Evolutionary conservation across 2,797 vertebrate genomes (phyloP), one percentile per base, ranked within the genome.

Genomic region (Sphenopsis melanotis): DNA sequence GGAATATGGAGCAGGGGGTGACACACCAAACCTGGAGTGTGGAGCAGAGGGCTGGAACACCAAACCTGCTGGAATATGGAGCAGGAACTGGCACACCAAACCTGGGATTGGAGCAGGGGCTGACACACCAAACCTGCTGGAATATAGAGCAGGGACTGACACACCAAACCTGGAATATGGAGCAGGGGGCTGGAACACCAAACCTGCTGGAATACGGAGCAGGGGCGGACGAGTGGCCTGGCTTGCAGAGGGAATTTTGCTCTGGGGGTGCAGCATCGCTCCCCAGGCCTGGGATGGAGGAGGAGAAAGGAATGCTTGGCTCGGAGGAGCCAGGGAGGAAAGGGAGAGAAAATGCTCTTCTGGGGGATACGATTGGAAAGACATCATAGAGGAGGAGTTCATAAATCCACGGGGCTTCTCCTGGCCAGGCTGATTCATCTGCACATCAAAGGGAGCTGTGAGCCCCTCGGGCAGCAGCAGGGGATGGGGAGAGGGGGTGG

Each of bases 321-420:
- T 94, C 4, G 0, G 66, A 36, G 60, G 37, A 89, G 53, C 37
- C 1, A 0, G 82, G 65, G 91, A 94, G 94, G 90, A 92, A 91
- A 68, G 66, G 77, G 75, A 94, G 88, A 91, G 90, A 64, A 47
- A 95, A 82, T n/a, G 70, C 39, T 90, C 86, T 94, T 91, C 82
- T 86, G 82, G 94, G 87, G 95, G 84, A 89, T 95, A 39, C 72
- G 26, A 52, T 76, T 97, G 96, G 95, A 97, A 95, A 95, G 93
- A 92, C 93, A 95, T 95, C 93, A 95, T 85, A 96, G 90, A 91
- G 72, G 75, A 92, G 87, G 57, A 94, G 94, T 83, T 92, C 94
- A 91, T 96, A 96, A 94, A 96, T 95, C 95, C 90, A 69, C 4
- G 2, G 93, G 90, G 93, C 90, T 93, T 85, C 90, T 91, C 84